A percentile compares a stretch with the other conserved stretches of the same genome.
Evolutionary conservation across 2,888 invertebrate genomes (phyloP).

Genomic region (Subacronicta megacephala): DNA sequence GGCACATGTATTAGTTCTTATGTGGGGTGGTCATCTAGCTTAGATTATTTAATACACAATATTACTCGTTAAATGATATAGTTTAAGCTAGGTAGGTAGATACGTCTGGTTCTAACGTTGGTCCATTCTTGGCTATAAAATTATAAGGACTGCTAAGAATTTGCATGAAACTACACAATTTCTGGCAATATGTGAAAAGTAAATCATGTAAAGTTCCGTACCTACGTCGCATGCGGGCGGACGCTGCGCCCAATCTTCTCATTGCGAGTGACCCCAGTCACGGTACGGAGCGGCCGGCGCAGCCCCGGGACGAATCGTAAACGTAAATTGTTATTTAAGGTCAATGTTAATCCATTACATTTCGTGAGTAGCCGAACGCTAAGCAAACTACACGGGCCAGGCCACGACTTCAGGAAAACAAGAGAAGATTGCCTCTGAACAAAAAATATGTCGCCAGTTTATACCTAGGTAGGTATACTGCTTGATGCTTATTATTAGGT

Average conservation of each 20-base stretch:
- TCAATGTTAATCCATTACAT: slow-evolving; percentile 71
- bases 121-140: no score
- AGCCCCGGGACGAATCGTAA: slow-evolving; percentile 71
- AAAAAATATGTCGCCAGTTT: no score
- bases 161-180: background rate
- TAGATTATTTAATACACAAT: no score
- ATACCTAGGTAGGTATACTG: no score
- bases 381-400: slow-evolving; percentile 2
- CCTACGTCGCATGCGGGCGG: slow-evolving; percentile 66
- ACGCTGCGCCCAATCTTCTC: slow-evolving; percentile 80
- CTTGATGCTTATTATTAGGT: no score
- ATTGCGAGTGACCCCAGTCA: slow-evolving; percentile 76
- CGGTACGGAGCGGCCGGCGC: slow-evolving; percentile 56
- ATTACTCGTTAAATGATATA: no score
- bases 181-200: slow-evolving; percentile 12
- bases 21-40: no score
- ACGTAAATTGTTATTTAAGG: slow-evolving; percentile 81
- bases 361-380: slow-evolving; percentile 14
- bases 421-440: background rate
- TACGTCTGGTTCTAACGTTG: no score
- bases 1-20: no score
- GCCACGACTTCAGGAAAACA: background rate
- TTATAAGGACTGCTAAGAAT: no score
- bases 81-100: no score
- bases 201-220: slow-evolving; percentile 50